Percentiles rank a stretch among this genome's conserved stretches.
These are phyloP conservation scores for Brachyalestes nurse DNA, from an alignment of 2,797 vertebrate genomes.

Conservation along the genomic window DNA sequence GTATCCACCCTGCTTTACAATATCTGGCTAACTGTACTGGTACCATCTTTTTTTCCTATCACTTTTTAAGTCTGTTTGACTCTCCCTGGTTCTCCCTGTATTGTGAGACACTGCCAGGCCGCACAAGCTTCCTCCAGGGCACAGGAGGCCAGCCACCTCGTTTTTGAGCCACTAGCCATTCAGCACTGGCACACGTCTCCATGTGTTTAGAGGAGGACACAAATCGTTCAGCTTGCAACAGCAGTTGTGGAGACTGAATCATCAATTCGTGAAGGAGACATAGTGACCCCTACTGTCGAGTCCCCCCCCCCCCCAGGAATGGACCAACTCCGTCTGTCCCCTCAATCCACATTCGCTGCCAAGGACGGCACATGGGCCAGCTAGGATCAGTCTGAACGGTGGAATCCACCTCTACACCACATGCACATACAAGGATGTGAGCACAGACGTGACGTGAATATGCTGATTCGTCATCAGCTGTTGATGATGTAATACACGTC, in stretches of 20 bases:
- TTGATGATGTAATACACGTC: neutral
- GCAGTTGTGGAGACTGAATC: neutral
- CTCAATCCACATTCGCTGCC: neutral
- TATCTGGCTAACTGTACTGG: neutral
- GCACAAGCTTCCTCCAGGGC: conserved; percentile 13
- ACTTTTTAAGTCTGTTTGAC: neutral
- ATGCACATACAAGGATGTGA: neutral
- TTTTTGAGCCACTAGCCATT: neutral
- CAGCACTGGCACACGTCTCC: neutral
- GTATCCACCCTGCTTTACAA: neutral
- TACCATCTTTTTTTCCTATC: neutral
- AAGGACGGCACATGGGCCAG: conserved; percentile 11
- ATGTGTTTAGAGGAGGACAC: neutral
- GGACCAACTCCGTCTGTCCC: neutral
- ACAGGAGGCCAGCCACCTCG: conserved; percentile 7
- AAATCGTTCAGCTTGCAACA: conserved; percentile 1
- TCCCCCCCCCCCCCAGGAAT: neutral
- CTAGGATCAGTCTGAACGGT: neutral
- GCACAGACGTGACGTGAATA: neutral
- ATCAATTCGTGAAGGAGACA: conserved; percentile 13
- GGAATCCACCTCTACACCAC: neutral
- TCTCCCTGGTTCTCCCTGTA: neutral
- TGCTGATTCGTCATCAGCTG: conserved; percentile 2
- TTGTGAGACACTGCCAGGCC: neutral
- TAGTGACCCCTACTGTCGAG: conserved; percentile 10